Base-by-base conservation (phyloP, 2,888 invertebrate species). In the Macrosoma leucophasiata region DNA sequence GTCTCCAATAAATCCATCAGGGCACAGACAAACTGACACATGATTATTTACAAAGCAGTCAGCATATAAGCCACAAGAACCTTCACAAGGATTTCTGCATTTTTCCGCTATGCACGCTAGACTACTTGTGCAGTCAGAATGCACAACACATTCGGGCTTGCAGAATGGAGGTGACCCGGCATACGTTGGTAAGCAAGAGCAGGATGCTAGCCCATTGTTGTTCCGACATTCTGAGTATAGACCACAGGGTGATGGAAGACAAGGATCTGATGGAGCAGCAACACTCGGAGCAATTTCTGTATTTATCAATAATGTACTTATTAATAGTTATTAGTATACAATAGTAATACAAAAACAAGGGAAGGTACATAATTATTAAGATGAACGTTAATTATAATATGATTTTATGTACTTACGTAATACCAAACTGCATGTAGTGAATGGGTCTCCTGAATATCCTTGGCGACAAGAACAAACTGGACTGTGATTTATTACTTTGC, bases 211-310 rank as follows among this genome's bases (percentile, higher is more conserved):
- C 17, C 85, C 87, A 53, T 92, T 90, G 22, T 87, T 82, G 62
- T 90, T 91, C 29, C 88, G 87, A 59, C 94, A 94, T 58, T 91
- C 89, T 4, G 93, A 88, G 62, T 91, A 91, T 2, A 82, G 58
- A 11, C 92, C 93, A 64, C 93, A 94, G 8, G 90, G 87, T 3
- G 91, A 90, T 29, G 93, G 92, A 41, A 86, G 69, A 58, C 94
- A 94, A 2, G 93, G 92, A 53, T 90, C 69, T 10, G 71, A 56
- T 29, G 84, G 79, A 34, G 70, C 76, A n/a, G 61, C 56, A 33
- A 61, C 39, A 39, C 58, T 64, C 17, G 72, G 64, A 26, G 59
- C 52, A 19, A 62, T 62, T 53, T 76, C 82, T 82, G 49, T 39
- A 30, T 29, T 28, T 27, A 15, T n/a, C 4, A 32, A 27, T n/a